Percentiles rank a stretch among this genome's conserved stretches.
These are phyloP conservation scores for Amiota communis DNA, from an alignment of 2,888 invertebrate species.

Conservation along the genomic window DNA sequence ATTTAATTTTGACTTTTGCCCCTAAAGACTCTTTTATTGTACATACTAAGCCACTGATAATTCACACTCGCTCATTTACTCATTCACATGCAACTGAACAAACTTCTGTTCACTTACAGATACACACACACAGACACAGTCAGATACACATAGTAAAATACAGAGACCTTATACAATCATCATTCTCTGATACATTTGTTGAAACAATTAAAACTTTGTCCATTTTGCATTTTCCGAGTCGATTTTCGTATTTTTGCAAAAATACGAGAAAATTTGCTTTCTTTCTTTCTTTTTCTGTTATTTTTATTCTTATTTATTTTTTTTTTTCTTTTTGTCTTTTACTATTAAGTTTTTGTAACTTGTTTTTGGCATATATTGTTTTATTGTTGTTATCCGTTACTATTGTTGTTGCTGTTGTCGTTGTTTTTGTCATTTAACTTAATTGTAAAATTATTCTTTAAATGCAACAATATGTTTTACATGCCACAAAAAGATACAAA, in stretches of 20 bases:
- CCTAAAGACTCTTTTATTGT: too few relatives aligned
- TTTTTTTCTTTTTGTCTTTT: neutral
- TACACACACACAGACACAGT: neutral
- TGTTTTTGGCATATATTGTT: neutral
- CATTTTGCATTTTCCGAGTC: slow-evolving; percentile 49
- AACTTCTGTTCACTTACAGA: neutral
- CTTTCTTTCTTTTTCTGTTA: neutral
- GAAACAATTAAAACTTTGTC: slow-evolving; percentile 66
- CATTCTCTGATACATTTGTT: slow-evolving; percentile 43
- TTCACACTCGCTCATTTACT: neutral
- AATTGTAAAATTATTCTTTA: slow-evolving; percentile 27
- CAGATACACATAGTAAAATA: slow-evolving; percentile 3
- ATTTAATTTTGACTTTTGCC: too few relatives aligned
- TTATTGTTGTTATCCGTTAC: neutral
- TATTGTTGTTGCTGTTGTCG: neutral
- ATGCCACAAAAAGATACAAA: slow-evolving; percentile 1
- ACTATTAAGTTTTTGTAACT: neutral
- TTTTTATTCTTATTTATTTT: neutral
- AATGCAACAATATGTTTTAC: slow-evolving; percentile 18
- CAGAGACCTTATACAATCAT: neutral
- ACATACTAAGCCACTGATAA: neutral
- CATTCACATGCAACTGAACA: neutral
- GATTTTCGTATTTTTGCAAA: slow-evolving; percentile 20
- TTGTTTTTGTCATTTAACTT: slow-evolving; percentile 19
- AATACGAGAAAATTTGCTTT: too few relatives aligned